A percentile compares a stretch with the other conserved stretches of the same genome.
phyloP scores from a whole-genome alignment of 30 jellyfish, hydroid and myxozoan species.

The Rhopilema esculentum region DNA sequence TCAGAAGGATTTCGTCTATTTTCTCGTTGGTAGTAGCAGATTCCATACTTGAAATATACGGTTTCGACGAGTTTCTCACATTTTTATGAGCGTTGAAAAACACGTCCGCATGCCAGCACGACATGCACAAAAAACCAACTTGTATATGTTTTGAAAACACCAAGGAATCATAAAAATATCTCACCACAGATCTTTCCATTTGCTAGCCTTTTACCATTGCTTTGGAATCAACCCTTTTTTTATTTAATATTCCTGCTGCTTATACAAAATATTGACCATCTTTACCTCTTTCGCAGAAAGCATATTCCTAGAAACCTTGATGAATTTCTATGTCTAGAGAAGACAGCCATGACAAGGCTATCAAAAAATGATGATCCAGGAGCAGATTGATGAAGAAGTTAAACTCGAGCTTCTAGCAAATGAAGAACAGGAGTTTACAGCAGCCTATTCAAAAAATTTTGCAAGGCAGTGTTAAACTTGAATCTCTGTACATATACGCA shows the following conservation, averaged over 20 bases:
- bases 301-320: not conserved
- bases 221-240: not conserved
- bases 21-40: not conserved
- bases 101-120: conserved; percentile 22
- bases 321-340: not conserved
- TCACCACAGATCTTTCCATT: not conserved
- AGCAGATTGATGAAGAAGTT: conserved; percentile 25
- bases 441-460: not conserved
- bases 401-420: not conserved
- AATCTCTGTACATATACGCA: too few relatives aligned
- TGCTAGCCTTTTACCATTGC: not conserved
- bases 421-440: conserved; percentile 9
- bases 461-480: too few relatives aligned
- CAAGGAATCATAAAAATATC: not conserved
- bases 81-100: not conserved
- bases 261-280: not conserved
- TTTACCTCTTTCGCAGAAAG: not conserved
- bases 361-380: conserved; percentile 2
- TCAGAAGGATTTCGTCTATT: not conserved
- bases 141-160: not conserved
- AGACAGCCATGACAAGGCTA: not conserved
- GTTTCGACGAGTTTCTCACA: not conserved
- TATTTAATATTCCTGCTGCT: not conserved
- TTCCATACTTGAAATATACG: not conserved
- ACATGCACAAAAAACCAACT: too few relatives aligned